Evolutionary conservation across 2,888 invertebrate genomes (phyloP), one percentile per base, ranked within the genome.

Genomic region (Athalia rosae): DNA sequence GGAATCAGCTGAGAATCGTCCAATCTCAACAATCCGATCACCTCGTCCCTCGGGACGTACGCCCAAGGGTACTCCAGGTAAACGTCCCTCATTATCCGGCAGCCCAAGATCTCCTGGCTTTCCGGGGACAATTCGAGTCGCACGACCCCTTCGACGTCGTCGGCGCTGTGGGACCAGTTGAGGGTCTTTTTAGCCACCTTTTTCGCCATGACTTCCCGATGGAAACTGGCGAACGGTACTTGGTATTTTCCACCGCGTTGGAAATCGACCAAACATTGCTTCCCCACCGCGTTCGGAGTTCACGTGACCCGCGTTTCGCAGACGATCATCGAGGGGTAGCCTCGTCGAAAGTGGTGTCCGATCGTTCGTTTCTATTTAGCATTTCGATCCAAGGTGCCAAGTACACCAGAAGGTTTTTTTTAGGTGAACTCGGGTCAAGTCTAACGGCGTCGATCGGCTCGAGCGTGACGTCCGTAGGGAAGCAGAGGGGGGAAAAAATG

Each of bases 21-120:
- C 48, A 79, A 80, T 5, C 61, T 63, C 4, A 83, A 79, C 4
- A 82, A 11, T 4, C 76, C 82, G 5, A 61, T 66, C 11, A 86
- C 80, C 3, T 56, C 67, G 11, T 84, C 80, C 8, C 84, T 80
- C 0, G 82, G 76, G 3, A 87, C 87, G 59, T 82, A 89, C 6
- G 87, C 87, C 85, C 87, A 89, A 41, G 89, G 89, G 80, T 87
- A 88, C 83, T 89, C 89, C 73, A 89, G 84, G 78, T 87, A 89
- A 62, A 89, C 87, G 67, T 84, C 76, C 76, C 85, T 84, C 69
- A 85, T 85, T 58, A 87, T 80, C n/a, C 79, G 69, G 69, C 89
- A 89, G 59, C 84, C 83, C 58, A 89, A 80, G 62, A 80, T 80
- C 11, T 78, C 80, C 76, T 89, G 88, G 48, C 79, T 78, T 56